These are phyloP conservation scores for Mythimna vitellina DNA, from an alignment of 2,888 invertebrate species.

Conservation along the genomic window DNA sequence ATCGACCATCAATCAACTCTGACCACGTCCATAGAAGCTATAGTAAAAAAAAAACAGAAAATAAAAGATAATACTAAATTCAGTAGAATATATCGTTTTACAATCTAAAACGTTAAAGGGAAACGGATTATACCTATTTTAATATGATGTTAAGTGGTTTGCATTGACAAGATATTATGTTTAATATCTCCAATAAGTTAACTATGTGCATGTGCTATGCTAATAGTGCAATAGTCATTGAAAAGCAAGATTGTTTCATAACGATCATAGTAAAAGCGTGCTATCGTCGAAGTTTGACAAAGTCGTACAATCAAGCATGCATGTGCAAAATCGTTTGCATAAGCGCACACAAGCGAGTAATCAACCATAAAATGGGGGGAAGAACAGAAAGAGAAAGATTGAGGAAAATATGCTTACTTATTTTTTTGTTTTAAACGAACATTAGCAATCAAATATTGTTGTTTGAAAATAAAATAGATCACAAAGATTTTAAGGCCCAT, in stretches of 20 bases:
- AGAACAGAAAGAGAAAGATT: constrained; percentile 76
- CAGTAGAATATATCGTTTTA: constrained; percentile 4
- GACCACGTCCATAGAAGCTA: constrained; percentile 11
- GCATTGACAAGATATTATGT: background rate
- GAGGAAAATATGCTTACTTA: constrained; percentile 71
- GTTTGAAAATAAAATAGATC: constrained; percentile 33
- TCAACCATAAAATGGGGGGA: constrained; percentile 59
- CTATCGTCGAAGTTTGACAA: constrained; percentile 23
- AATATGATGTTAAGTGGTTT: constrained; percentile 7
- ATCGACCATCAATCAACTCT: constrained; percentile 7
- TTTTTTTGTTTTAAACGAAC: constrained; percentile 11
- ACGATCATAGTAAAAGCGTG: constrained; percentile 11
- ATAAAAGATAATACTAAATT: background rate
- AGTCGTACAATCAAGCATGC: constrained; percentile 19
- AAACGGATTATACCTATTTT: constrained; percentile 5
- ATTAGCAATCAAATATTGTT: background rate
- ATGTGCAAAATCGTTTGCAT: constrained; percentile 47
- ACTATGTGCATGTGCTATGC: constrained; percentile 18
- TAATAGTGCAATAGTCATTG: constrained; percentile 21
- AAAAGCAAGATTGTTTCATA: constrained; percentile 13
- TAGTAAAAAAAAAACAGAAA: background rate
- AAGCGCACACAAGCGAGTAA: constrained; percentile 48
- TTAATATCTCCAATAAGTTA: constrained; percentile 12
- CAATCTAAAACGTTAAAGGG: background rate
- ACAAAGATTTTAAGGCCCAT: constrained; percentile 71